These are phyloP conservation scores for Gryon sp. DNA, from an alignment of 1,140 invertebrate genomes.

Conservation along the genomic window DNA sequence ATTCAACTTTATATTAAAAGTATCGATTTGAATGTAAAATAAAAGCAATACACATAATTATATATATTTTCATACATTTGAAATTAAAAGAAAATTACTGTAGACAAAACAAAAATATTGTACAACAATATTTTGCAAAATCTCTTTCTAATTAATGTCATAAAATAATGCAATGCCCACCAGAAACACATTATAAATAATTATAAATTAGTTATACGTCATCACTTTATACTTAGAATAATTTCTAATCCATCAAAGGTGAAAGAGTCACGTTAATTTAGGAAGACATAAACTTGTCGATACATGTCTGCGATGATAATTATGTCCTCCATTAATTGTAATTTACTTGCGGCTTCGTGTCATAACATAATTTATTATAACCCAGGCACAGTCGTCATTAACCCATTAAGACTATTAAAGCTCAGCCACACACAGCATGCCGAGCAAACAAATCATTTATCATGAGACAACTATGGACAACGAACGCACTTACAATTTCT, in stretches of 20 bases:
- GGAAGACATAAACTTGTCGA: constrained; percentile 48
- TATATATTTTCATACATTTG: no score
- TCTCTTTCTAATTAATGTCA: no score
- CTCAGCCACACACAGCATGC: constrained; percentile 51
- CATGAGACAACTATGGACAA: constrained; percentile 57
- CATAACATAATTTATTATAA: constrained; percentile 53
- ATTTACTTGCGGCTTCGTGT: constrained; percentile 50
- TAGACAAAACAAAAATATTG: no score
- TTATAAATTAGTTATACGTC: no score
- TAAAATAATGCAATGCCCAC: no score
- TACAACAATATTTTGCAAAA: no score
- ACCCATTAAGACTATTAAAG: constrained; percentile 57
- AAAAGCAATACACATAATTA: no score
- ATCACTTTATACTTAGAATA: not conserved
- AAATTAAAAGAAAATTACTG: no score
- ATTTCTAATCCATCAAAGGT: constrained; percentile 15
- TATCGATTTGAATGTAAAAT: no score
- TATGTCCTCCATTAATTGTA: constrained; percentile 55
- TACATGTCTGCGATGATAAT: constrained; percentile 45
- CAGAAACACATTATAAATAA: no score
- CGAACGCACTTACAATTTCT: constrained; percentile 23
- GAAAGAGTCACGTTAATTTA: constrained; percentile 35
- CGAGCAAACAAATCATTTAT: constrained; percentile 61
- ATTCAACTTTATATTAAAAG: no score
- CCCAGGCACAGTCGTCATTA: constrained; percentile 42